A percentile compares a stretch with the other conserved stretches of the same genome.
Evolutionary conservation across 2,888 invertebrate genomes (phyloP).

Genomic region (Griposia aprilina): DNA sequence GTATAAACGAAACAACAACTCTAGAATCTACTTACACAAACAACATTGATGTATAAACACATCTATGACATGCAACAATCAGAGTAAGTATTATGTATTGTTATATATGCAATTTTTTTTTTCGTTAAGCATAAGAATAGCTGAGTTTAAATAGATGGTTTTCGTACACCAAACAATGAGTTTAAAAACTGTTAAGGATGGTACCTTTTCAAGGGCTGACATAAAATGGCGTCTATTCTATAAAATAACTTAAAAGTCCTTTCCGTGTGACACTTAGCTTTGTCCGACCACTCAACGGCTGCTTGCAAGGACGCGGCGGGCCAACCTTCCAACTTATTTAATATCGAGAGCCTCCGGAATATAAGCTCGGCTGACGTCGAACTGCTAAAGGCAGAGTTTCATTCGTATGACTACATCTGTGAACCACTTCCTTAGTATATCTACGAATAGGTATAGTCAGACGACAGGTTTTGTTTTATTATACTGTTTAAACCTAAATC

Average conservation of each 20-base stretch:
- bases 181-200: background rate
- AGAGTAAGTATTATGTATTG: background rate
- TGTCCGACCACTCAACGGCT: slow-evolving; percentile 30
- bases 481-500: slow-evolving; percentile 27
- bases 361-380: slow-evolving; percentile 34
- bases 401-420: slow-evolving; percentile 21
- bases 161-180: background rate
- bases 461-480: slow-evolving; percentile 24
- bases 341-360: slow-evolving; percentile 53
- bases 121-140: background rate
- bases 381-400: slow-evolving; percentile 24
- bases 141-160: background rate
- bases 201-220: slow-evolving; percentile 3
- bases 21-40: background rate
- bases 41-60: background rate
- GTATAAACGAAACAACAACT: background rate
- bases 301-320: slow-evolving; percentile 27
- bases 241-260: slow-evolving; percentile 35
- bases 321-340: slow-evolving; percentile 64
- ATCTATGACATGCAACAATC: slow-evolving; percentile 24
- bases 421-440: slow-evolving; percentile 7
- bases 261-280: slow-evolving; percentile 28
- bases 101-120: background rate
- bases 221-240: slow-evolving; percentile 17
- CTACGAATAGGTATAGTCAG: background rate